Evolutionary conservation across 2,113 vertebrate species (phyloP).

Genomic region (Corythornis vintsioides): DNA sequence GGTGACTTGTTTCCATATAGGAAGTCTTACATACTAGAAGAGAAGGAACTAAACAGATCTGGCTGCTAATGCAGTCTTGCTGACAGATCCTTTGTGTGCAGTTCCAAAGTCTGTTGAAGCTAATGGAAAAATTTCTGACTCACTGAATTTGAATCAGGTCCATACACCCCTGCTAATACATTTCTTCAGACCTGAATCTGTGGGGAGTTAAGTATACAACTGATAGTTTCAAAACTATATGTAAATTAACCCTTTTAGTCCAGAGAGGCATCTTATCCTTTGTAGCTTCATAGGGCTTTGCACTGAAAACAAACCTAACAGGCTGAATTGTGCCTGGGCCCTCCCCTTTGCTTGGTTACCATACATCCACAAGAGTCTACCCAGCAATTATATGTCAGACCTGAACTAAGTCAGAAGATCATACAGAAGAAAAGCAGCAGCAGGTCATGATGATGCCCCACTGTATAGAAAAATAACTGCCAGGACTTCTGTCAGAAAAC

Average conservation of each 20-base stretch:
- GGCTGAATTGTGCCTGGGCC: background rate
- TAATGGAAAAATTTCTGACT: background rate
- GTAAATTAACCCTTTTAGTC: background rate
- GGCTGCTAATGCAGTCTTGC: background rate
- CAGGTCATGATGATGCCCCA: background rate
- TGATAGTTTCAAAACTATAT: background rate
- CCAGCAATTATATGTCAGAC: background rate
- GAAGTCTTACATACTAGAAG: background rate
- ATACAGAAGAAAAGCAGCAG: background rate
- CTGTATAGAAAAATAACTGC: background rate
- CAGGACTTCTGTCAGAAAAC: background rate
- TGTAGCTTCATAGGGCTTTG: background rate
- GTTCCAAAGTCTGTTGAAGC: background rate
- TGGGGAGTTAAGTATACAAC: background rate
- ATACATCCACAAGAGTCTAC: background rate
- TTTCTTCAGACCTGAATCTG: background rate
- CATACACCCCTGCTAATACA: background rate
- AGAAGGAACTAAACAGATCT: background rate
- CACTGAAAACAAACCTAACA: background rate
- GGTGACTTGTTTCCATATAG: fast-evolving
- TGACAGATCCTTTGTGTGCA: background rate
- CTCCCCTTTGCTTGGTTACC: background rate
- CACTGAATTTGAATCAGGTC: background rate
- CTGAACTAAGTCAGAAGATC: background rate
- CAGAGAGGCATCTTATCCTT: background rate